A percentile compares a stretch with the other conserved stretches of the same genome.
phyloP scores from a whole-genome alignment of 2,797 vertebrate species.

The Merluccius polli region DNA sequence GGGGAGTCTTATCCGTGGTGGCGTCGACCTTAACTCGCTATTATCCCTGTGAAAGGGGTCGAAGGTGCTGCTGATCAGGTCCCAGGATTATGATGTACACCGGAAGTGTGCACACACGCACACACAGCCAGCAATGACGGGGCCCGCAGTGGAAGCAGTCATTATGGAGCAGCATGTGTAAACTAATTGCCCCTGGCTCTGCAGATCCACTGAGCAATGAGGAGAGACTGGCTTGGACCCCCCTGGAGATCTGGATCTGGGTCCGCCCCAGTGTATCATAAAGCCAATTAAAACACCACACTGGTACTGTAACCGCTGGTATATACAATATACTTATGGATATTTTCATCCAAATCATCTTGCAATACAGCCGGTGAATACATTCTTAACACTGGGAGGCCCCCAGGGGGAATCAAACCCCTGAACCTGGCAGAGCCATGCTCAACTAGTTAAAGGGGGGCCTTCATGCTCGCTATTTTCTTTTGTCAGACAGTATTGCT shows the following conservation, averaged over 20 bases:
- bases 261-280: not conserved
- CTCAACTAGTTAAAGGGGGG: not conserved
- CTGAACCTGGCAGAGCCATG: not conserved
- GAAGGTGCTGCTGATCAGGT: not conserved
- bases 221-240: slow-evolving; percentile 21
- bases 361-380: no score
- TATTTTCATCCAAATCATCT: not conserved
- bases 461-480: not conserved
- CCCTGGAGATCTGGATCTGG: slow-evolving; percentile 33
- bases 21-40: not conserved
- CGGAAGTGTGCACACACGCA: not conserved
- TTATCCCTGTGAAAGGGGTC: slow-evolving; percentile 2
- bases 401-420: not conserved
- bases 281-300: slow-evolving; percentile 23
- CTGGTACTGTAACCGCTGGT: not conserved
- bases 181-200: slow-evolving; percentile 41
- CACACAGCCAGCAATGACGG: slow-evolving; percentile 2
- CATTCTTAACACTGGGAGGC: not conserved
- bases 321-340: not conserved
- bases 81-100: not conserved
- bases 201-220: slow-evolving; percentile 42
- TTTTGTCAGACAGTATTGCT: not conserved
- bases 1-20: not conserved
- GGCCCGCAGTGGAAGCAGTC: slow-evolving; percentile 10
- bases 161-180: slow-evolving; percentile 20